These are phyloP conservation scores for Polydrusus cervinus DNA, from an alignment of 2,888 invertebrate genomes.

Conservation along the genomic window DNA sequence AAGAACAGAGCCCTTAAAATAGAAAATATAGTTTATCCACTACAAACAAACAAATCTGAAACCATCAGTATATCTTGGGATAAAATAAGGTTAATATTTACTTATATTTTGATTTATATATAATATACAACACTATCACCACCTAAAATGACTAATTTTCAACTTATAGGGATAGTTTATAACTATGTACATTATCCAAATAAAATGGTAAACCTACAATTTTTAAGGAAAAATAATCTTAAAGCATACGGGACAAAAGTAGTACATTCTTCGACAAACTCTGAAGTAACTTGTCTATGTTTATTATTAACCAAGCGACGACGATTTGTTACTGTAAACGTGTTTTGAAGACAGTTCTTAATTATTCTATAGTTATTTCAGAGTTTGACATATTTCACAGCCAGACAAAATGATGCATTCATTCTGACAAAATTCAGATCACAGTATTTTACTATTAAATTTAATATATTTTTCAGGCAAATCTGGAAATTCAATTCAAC, in stretches of 20 bases:
- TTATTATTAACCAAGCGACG: neutral
- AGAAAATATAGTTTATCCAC: no score
- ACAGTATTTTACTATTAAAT: slow-evolving; percentile 65
- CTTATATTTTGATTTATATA: slow-evolving; percentile 35
- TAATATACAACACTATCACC: slow-evolving; percentile 34
- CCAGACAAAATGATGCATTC: slow-evolving; percentile 65
- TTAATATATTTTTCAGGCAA: slow-evolving; percentile 28
- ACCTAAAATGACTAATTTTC: slow-evolving; percentile 36
- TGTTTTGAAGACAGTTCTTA: neutral
- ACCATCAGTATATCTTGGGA: neutral
- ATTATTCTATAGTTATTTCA: slow-evolving; percentile 52
- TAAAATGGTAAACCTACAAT: neutral
- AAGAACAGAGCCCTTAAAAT: no score
- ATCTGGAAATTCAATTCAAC: slow-evolving; percentile 21
- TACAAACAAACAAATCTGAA: no score
- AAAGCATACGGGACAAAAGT: slow-evolving; percentile 19
- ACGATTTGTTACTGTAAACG: no score
- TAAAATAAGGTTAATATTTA: slow-evolving; percentile 36
- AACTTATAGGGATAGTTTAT: slow-evolving; percentile 18
- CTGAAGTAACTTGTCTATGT: slow-evolving; percentile 9
- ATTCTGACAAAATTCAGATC: slow-evolving; percentile 69
- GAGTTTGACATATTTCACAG: slow-evolving; percentile 63
- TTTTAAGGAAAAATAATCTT: slow-evolving; percentile 20
- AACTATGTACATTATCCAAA: slow-evolving; percentile 4
- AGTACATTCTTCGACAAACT: slow-evolving; percentile 17